Evolutionary conservation across 2,888 invertebrate genomes (phyloP), one percentile per base, ranked within the genome.

Genomic region (Drosophila flavopinicola): DNA sequence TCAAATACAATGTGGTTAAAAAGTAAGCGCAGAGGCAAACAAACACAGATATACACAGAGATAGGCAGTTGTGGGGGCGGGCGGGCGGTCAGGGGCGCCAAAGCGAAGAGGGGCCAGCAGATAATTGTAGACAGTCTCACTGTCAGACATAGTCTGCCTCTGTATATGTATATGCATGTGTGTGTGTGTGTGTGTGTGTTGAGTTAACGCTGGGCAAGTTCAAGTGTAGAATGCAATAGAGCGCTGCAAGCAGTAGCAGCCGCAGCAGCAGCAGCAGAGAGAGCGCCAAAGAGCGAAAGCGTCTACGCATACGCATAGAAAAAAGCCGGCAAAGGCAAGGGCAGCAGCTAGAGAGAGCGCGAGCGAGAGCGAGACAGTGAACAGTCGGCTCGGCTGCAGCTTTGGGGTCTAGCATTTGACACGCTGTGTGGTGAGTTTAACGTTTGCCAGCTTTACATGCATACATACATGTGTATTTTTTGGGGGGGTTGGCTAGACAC

Each of bases 141-240:
- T 39, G 66, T 59, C 61, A 63, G 59, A 65, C 63, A 48, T 11
- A 35, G 30, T 29, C 11, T 47, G 27, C 27, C 15, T 51, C 47
- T 24, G 11, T 10, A 15, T 20, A 27, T 57, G 30, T 25, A 20
- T 39, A 17, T 38, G 24, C 56, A 13, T 52, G 15, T 35, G 35
- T 39, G 38, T 39, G 38, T 39, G 44, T 52, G 7, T 37, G 39
- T 61, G 48, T 63, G 48, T 60, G 51, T 60, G 83, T 66, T 63
- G 65, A 85, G 83, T 69, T 68, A 75, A 71, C 69, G 75, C 71
- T 78, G 74, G 69, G 87, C 83, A 84, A 84, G 84, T 84, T 84
- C 83, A 87, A 84, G 84, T 84, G 84, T 87, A 87, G 85, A 85
- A 86, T 87, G 86, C 84, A 79, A 70, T 77, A 66, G 77, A 74